Conservation (phyloP, 1,140 invertebrate genomes). For the Mizuhopecten yessoensis region DNA sequence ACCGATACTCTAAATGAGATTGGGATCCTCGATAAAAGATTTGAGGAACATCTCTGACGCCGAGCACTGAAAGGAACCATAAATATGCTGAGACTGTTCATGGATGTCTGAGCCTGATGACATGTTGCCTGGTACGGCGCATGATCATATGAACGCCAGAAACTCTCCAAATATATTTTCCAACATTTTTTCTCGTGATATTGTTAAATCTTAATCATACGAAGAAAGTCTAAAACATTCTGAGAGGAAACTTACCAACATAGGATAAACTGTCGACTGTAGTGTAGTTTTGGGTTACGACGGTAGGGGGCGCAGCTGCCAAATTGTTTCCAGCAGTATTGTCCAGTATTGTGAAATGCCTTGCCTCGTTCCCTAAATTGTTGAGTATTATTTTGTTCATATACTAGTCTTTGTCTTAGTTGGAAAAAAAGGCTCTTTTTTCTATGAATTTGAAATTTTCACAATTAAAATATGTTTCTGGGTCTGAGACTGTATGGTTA, state of each 20-base stretch:
- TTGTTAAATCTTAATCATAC: no score
- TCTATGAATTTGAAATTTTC: no score
- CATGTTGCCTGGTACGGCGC: no score
- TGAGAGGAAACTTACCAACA: constrained; percentile 65
- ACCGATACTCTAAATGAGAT: constrained; percentile 20
- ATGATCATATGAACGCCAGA: no score
- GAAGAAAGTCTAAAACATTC: no score
- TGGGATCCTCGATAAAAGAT: constrained; percentile 46
- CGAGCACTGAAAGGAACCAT: constrained; percentile 53
- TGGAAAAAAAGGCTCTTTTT: no score
- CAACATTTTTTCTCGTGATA: no score
- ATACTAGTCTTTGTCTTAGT: no score
- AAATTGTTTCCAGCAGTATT: constrained; percentile 60
- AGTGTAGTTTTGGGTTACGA: constrained; percentile 59
- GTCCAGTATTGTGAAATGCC: constrained; percentile 69
- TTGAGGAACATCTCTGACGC: constrained; percentile 44
- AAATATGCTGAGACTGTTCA: constrained; percentile 42
- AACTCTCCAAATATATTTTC: no score
- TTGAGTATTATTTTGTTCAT: no score
- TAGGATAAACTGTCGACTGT: constrained; percentile 60
- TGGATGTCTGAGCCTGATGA: not conserved
- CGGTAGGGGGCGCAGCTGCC: constrained; percentile 58
- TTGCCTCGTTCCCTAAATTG: constrained; percentile 73
- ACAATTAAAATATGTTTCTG: no score
- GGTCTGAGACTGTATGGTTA: no score